Conservation (phyloP, 2,888 invertebrate genomes). For the Platycheirus albimanus region DNA sequence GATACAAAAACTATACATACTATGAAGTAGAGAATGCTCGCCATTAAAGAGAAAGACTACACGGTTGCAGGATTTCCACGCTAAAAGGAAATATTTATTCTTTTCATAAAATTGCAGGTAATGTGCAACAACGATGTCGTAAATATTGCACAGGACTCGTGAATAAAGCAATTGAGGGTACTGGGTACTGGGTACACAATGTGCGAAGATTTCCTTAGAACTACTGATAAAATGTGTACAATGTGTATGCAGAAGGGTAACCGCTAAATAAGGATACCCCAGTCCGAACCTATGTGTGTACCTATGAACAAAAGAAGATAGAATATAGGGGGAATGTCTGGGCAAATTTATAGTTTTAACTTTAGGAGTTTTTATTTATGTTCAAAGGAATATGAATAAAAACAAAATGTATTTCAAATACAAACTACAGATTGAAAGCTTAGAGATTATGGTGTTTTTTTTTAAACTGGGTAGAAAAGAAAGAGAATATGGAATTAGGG, state of each 20-base stretch:
- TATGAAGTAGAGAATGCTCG: constrained; percentile 4
- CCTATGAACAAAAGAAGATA: background rate
- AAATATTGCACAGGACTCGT: constrained; percentile 50
- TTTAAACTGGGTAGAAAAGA: too few relatives aligned
- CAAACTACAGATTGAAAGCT: too few relatives aligned
- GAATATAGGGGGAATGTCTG: background rate
- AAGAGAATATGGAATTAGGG: too few relatives aligned
- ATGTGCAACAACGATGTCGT: constrained; percentile 51
- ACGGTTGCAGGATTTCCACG: constrained; percentile 23
- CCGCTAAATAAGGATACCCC: constrained; percentile 18
- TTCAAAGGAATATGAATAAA: constrained; percentile 11
- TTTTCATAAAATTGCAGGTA: constrained; percentile 62
- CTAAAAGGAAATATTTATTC: constrained; percentile 52
- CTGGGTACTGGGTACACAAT: too few relatives aligned
- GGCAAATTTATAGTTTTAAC: constrained; percentile 35
- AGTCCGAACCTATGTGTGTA: constrained; percentile 3
- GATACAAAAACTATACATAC: constrained; percentile 27
- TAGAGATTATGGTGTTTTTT: too few relatives aligned
- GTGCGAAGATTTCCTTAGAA: constrained; percentile 36
- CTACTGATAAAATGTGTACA: constrained; percentile 24
- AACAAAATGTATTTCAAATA: too few relatives aligned
- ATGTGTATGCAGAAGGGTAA: background rate
- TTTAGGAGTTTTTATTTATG: too few relatives aligned
- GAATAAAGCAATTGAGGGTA: constrained; percentile 40
- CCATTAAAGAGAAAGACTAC: constrained; percentile 3